A percentile compares a stretch with the other conserved stretches of the same genome.
phyloP scores from a whole-genome alignment of 2,797 vertebrate species.

The Premnoplex brunnescens region DNA sequence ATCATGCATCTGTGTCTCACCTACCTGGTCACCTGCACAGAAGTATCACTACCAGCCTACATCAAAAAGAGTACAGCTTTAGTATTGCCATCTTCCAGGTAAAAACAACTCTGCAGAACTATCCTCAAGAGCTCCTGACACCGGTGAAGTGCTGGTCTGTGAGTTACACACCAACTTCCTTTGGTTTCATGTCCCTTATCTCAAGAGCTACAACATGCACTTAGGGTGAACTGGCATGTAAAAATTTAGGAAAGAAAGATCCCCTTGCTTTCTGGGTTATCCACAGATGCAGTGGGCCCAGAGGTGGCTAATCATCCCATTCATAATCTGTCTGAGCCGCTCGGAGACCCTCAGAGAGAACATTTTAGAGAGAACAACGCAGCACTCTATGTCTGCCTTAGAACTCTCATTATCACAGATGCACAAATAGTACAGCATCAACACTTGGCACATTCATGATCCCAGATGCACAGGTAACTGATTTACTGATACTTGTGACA shows the following conservation, averaged over 20 bases:
- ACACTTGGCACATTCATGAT: fast-evolving
- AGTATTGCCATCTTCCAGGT: background rate
- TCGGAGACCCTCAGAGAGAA: background rate
- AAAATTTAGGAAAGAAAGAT: background rate
- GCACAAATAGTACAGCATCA: background rate
- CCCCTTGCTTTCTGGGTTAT: background rate
- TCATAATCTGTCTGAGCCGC: background rate
- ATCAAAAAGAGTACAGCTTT: background rate
- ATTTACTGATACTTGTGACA: background rate
- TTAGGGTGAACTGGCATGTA: background rate
- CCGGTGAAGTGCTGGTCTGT: background rate
- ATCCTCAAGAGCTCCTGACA: background rate
- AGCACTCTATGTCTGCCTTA: background rate
- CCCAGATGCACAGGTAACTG: background rate
- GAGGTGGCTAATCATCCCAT: background rate
- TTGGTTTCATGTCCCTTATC: background rate
- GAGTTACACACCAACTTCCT: background rate
- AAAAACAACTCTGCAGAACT: background rate
- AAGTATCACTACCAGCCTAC: background rate
- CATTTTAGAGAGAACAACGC: background rate
- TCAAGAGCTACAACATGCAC: background rate
- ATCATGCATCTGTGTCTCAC: background rate
- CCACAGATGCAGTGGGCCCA: background rate
- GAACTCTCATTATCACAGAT: fast-evolving
- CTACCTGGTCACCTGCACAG: background rate